phyloP scores from a whole-genome alignment of 2,113 vertebrate species.

The Odocoileus hemionus region DNA sequence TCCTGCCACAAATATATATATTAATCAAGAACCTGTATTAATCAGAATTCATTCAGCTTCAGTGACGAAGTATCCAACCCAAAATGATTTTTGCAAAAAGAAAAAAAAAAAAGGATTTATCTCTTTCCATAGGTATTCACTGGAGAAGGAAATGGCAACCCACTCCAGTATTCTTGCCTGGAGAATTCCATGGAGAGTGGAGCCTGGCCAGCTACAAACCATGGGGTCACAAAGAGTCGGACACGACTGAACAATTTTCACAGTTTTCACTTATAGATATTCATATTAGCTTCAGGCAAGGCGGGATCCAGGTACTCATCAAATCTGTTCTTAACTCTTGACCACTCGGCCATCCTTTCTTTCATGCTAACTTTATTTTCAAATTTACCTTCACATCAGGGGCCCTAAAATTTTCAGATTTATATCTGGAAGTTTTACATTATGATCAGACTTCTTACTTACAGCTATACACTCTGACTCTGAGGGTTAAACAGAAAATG shows the following conservation, averaged over 20 bases:
- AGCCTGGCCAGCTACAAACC: background rate
- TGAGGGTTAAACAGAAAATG: background rate
- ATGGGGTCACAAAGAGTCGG: accelerated
- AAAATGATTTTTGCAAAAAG: background rate
- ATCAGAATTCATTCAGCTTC: background rate
- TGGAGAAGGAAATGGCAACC: background rate
- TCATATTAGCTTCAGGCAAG: background rate
- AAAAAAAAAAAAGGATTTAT: background rate
- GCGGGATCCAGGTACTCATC: background rate
- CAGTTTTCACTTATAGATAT: background rate
- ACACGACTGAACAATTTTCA: background rate
- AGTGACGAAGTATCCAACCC: background rate
- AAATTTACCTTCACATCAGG: background rate
- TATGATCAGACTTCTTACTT: background rate
- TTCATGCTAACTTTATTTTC: background rate
- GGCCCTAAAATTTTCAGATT: background rate
- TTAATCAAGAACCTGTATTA: background rate
- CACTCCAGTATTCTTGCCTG: background rate
- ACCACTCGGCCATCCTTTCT: background rate
- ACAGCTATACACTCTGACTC: background rate
- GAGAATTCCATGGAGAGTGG: background rate
- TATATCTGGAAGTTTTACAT: background rate
- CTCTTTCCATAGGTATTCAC: background rate
- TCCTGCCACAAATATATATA: background rate
- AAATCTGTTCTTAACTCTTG: background rate